A percentile compares a stretch with the other conserved stretches of the same genome.
Conservation (phyloP, 92 coral and sea anemone genomes). For the Palythoa grandis region DNA sequence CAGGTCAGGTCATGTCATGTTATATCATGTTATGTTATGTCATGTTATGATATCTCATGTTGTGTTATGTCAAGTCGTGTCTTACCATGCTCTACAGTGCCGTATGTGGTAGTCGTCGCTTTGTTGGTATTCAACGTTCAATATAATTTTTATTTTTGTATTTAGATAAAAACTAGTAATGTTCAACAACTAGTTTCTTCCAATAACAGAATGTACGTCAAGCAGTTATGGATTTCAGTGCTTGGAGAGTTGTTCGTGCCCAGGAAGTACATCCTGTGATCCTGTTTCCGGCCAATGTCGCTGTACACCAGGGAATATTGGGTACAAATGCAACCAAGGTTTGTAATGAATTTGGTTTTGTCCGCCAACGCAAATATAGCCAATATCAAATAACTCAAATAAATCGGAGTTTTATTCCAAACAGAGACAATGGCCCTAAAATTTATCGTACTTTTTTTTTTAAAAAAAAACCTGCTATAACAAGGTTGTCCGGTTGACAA, state of each 20-base stretch:
- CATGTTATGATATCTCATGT: too few species aligned
- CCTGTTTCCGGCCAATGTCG: conserved; percentile 73
- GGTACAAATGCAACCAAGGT: conserved; percentile 72
- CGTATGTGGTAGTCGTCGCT: too few species aligned
- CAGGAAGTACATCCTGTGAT: conserved; percentile 64
- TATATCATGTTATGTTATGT: too few species aligned
- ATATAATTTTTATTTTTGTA: neutral
- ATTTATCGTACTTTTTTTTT: too few species aligned
- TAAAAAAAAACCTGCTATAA: neutral
- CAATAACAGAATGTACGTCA: conserved; percentile 65
- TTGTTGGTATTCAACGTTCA: neutral
- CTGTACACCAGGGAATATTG: conserved; percentile 78
- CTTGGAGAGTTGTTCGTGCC: conserved; percentile 64
- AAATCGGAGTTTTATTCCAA: too few species aligned
- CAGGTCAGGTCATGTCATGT: too few species aligned
- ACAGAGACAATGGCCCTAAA: too few species aligned
- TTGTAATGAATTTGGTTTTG: neutral
- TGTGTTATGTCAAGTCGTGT: too few species aligned
- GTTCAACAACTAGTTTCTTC: neutral
- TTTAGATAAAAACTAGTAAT: too few species aligned
- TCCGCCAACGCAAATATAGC: too few species aligned
- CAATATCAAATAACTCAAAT: too few species aligned
- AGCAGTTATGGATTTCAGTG: conserved; percentile 73
- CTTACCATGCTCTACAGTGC: too few species aligned
- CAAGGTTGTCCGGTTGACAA: conserved; percentile 28